Evolutionary conservation across 2,797 vertebrate species (phyloP).

Genomic region (Thunnus albacares): DNA sequence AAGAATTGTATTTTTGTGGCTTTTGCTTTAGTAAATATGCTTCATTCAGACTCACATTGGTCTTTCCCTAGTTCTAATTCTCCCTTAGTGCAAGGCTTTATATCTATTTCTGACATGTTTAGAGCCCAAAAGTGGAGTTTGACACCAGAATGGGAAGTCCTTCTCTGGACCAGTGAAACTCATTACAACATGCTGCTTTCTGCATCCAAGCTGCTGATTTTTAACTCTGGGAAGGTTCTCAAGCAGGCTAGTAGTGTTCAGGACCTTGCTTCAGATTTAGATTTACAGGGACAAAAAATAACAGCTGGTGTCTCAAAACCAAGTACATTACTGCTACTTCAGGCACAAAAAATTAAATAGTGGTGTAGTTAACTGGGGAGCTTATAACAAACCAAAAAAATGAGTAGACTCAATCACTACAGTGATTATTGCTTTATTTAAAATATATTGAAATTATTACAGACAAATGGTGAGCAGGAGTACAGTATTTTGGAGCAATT

Average conservation of each 20-base stretch:
- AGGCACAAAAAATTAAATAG: neutral
- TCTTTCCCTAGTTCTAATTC: neutral
- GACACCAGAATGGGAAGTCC: conserved; percentile 10
- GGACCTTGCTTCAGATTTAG: neutral
- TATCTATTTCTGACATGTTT: conserved; percentile 7
- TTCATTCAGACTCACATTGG: neutral
- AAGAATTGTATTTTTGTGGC: neutral
- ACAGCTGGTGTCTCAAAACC: neutral
- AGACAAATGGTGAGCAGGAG: neutral
- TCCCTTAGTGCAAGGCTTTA: neutral
- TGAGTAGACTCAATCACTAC: neutral
- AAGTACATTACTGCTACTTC: neutral
- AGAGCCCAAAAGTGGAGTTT: neutral
- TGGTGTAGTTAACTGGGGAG: neutral
- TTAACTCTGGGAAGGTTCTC: neutral
- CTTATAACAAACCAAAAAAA: neutral
- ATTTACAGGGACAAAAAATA: neutral
- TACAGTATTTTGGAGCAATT: neutral
- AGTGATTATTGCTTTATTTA: neutral
- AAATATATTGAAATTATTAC: neutral
- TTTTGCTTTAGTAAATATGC: neutral
- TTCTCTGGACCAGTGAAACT: neutral
- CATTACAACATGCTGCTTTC: neutral
- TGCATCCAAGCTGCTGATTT: neutral
- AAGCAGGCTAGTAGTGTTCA: neutral